phyloP scores from a whole-genome alignment of 2,797 vertebrate genomes.

The Crax fasciolata region DNA sequence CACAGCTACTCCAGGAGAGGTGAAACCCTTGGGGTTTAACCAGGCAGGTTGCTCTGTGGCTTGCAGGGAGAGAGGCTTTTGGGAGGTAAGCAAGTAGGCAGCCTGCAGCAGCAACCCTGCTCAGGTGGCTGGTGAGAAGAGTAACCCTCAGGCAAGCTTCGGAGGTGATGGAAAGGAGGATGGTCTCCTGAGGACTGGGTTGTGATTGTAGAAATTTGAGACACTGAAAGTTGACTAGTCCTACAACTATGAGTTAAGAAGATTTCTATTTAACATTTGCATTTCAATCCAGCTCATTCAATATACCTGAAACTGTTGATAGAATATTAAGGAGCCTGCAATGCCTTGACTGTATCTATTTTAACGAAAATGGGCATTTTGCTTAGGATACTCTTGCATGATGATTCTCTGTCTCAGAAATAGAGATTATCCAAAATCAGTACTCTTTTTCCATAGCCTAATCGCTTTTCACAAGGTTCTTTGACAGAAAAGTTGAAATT shows the following conservation, averaged over 20 bases:
- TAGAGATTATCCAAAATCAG: background rate
- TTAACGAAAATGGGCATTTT: background rate
- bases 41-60: background rate
- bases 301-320: background rate
- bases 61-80: background rate
- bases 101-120: background rate
- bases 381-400: background rate
- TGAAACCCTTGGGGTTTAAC: background rate
- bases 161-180: background rate
- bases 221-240: background rate
- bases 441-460: background rate
- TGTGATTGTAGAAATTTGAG: background rate
- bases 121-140: background rate
- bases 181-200: background rate
- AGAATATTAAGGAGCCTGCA: background rate
- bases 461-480: background rate
- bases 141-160: background rate
- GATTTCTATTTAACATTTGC: background rate
- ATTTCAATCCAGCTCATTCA: background rate
- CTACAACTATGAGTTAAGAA: background rate
- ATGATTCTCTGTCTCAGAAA: background rate
- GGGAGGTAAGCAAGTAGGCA: background rate
- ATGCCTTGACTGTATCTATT: background rate
- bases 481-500: background rate
- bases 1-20: background rate